phyloP scores from a whole-genome alignment of 2,888 invertebrate species.

The Loripinus fragilis region DNA sequence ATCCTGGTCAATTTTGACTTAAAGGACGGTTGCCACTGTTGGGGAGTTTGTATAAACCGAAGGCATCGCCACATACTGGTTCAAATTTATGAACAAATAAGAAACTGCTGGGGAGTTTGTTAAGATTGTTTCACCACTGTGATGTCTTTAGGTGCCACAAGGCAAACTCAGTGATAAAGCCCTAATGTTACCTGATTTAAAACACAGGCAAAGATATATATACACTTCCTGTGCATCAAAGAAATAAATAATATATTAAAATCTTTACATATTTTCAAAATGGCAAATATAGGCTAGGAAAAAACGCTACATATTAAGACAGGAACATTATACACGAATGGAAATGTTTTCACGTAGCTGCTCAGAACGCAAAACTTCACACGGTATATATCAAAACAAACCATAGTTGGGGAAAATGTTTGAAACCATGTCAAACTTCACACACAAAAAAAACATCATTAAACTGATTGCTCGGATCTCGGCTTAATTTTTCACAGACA shows the following conservation, averaged over 20 bases:
- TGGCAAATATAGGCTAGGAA: conserved; percentile 22
- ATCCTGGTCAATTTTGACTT: too few species aligned
- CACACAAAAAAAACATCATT: neutral
- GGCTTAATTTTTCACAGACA: conserved; percentile 2
- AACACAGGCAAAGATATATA: conserved; percentile 21
- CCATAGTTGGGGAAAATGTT: conserved; percentile 17
- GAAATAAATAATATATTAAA: conserved; percentile 22
- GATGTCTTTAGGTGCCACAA: neutral
- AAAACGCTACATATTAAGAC: conserved; percentile 18
- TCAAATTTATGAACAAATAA: too few species aligned
- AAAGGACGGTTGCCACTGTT: too few species aligned
- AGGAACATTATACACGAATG: conserved; percentile 42
- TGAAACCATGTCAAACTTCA: neutral
- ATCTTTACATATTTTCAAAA: neutral
- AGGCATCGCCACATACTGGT: too few species aligned
- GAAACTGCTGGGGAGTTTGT: too few species aligned
- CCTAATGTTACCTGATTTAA: conserved; percentile 5
- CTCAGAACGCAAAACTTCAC: conserved; percentile 45
- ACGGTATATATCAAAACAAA: conserved; percentile 32
- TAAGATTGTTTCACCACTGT: too few species aligned
- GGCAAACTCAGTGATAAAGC: neutral
- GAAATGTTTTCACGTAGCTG: conserved; percentile 52
- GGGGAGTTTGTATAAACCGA: too few species aligned
- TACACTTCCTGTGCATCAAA: conserved; percentile 13
- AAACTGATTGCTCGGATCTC: conserved; percentile 7